Evolutionary conservation across 2,797 vertebrate species (phyloP).

Genomic region (Nyctalus aviator): DNA sequence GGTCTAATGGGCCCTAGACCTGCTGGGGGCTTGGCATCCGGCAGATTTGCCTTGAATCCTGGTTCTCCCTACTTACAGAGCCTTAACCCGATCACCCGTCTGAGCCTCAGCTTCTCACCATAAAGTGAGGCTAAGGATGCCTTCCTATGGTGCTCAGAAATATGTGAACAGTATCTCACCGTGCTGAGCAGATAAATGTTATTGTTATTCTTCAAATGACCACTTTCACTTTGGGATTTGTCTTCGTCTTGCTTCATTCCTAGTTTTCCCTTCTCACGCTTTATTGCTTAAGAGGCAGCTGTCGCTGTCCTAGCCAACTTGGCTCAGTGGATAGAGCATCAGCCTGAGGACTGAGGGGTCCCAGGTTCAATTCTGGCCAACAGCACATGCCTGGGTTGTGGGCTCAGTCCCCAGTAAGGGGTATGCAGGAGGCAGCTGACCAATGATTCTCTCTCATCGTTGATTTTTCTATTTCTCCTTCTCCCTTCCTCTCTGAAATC

Average conservation of each 20-base stretch:
- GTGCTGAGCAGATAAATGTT: background rate
- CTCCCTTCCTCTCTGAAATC: too few species aligned
- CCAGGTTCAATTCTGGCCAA: too few species aligned
- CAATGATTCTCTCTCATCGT: too few species aligned
- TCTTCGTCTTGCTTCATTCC: background rate
- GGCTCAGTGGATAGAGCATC: too few species aligned
- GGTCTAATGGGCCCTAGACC: background rate
- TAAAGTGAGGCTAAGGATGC: background rate
- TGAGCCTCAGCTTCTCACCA: background rate
- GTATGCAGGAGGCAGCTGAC: too few species aligned
- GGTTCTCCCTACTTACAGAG: background rate
- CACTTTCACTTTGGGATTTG: background rate
- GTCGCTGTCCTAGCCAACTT: background rate
- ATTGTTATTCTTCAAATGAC: background rate
- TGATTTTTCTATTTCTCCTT: too few species aligned
- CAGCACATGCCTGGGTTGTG: too few species aligned
- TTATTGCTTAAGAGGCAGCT: background rate
- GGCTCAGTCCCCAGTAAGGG: too few species aligned
- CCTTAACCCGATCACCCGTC: background rate
- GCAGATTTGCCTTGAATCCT: background rate
- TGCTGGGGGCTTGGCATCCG: rapidly evolving
- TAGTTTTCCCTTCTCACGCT: background rate
- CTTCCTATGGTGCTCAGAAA: background rate
- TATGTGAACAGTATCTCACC: background rate
- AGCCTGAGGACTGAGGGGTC: too few species aligned